These are phyloP conservation scores for Pipistrellus pipistrellus DNA, from an alignment of 2,797 vertebrate genomes.

Conservation along the genomic window DNA sequence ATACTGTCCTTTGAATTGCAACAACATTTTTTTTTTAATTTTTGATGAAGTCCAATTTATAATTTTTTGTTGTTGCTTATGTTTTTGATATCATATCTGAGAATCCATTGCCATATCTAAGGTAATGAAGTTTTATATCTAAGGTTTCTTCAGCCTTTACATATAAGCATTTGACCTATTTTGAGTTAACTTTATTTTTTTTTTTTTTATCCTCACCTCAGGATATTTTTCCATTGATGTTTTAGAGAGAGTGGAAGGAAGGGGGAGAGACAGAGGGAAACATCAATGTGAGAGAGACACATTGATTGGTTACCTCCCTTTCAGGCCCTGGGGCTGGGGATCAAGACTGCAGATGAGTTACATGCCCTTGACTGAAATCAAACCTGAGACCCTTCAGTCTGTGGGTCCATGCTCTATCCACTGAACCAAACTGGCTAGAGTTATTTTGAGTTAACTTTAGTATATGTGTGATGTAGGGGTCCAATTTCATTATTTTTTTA, in stretches of 20 bases:
- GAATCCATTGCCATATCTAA: background rate
- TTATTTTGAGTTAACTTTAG: background rate
- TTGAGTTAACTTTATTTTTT: background rate
- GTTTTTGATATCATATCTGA: background rate
- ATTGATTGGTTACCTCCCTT: too few species aligned
- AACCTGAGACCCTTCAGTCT: too few species aligned
- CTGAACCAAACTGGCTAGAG: too few species aligned
- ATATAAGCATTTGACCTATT: background rate
- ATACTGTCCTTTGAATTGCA: background rate
- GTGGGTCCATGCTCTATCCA: too few species aligned
- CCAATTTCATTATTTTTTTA: background rate
- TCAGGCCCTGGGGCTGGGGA: too few species aligned
- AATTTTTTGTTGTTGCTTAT: background rate
- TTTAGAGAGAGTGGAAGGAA: too few species aligned
- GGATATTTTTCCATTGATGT: too few species aligned
- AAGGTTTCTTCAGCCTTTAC: background rate
- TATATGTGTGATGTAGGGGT: background rate
- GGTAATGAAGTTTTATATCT: background rate
- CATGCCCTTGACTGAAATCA: too few species aligned
- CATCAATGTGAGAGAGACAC: too few species aligned
- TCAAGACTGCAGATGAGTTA: too few species aligned
- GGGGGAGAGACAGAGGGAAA: too few species aligned
- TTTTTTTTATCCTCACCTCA: too few species aligned
- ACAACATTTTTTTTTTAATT: background rate
- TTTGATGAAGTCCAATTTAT: background rate